Evolutionary conservation across 2,888 invertebrate species (phyloP), one percentile per base, ranked within the genome.

Genomic region (Agriopis leucophaearia): DNA sequence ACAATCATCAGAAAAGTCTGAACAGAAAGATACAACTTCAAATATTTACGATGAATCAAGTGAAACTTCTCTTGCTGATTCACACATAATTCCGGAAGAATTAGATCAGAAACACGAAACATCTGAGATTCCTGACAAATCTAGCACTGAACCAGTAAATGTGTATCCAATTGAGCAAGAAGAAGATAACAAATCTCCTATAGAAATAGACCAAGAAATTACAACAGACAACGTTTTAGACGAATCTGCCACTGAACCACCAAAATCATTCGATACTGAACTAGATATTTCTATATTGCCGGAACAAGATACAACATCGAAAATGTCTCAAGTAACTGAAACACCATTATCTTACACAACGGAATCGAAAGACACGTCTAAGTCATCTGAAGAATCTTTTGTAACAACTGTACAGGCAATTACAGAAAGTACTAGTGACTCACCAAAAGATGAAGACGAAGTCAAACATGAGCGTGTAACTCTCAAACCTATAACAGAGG

Each of bases 381-480:
- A 57, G 35, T 12, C 58, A 50, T 50, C 62, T 35, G 69, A 70
- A 58, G 66, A 66, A 16, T 16, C 47, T 27, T 60, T 55, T n/a
- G 15, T 45, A 50, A 65, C 64, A 10, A 69, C 68, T 42, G 13
- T 45, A 15, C 44, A 65, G 16, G n/a, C 27, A 15, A 27, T n/a
- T 36, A 56, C 66, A 18, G 62, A 67, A 54, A 52, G 13, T 35
- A 36, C 35, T 15, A 71, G 67, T 58, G 68, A 72, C 47, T 51
- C 52, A 47, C 16, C 58, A 0, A 54, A 50, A 18, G 16, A 18
- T 18, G 51, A 54, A 40, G 18, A 40, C 12, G 50, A 70, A 44
- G 35, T 35, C 8, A 40, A 64, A 50, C 15, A 60, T 40, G 50
- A 58, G 35, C 18, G 18, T 50, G 27, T 27, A 27, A 27, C 27